phyloP scores from a whole-genome alignment of 2,113 vertebrate genomes.

The Paracanthobrama guichenoti region DNA sequence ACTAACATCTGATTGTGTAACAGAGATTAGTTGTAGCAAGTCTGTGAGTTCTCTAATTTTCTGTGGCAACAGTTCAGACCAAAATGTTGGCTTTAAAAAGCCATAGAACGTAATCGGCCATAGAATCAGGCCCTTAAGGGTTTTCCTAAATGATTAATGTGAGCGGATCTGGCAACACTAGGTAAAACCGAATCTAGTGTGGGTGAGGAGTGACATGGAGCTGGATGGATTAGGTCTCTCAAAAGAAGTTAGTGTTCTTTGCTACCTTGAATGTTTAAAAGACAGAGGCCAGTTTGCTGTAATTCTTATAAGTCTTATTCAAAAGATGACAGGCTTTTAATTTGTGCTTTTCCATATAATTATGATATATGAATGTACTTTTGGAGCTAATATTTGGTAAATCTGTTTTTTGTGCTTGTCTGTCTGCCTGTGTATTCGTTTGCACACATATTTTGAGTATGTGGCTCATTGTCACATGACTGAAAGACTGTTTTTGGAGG shows the following conservation, averaged over 20 bases:
- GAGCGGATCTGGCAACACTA: neutral
- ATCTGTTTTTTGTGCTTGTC: neutral
- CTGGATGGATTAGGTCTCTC: neutral
- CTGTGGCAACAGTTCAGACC: slow-evolving; percentile 6
- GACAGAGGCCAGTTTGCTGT: neutral
- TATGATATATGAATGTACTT: slow-evolving; percentile 3
- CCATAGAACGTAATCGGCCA: neutral
- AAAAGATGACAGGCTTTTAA: neutral
- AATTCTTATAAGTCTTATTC: neutral
- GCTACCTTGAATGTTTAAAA: neutral
- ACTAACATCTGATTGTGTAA: neutral
- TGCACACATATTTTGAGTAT: neutral
- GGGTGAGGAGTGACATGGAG: slow-evolving; percentile 18
- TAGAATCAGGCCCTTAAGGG: neutral
- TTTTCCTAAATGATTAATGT: neutral
- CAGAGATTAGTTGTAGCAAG: neutral
- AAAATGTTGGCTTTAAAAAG: slow-evolving; percentile 3
- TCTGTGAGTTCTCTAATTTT: neutral
- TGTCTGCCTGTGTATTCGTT: neutral
- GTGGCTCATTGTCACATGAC: neutral
- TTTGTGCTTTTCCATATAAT: neutral
- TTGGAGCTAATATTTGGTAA: neutral
- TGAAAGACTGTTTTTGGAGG: neutral
- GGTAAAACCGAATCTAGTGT: slow-evolving; percentile 1
- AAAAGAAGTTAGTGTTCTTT: slow-evolving; percentile 1